Evolutionary conservation across 2,113 vertebrate species (phyloP).

Genomic region (Chaetura pelagica): DNA sequence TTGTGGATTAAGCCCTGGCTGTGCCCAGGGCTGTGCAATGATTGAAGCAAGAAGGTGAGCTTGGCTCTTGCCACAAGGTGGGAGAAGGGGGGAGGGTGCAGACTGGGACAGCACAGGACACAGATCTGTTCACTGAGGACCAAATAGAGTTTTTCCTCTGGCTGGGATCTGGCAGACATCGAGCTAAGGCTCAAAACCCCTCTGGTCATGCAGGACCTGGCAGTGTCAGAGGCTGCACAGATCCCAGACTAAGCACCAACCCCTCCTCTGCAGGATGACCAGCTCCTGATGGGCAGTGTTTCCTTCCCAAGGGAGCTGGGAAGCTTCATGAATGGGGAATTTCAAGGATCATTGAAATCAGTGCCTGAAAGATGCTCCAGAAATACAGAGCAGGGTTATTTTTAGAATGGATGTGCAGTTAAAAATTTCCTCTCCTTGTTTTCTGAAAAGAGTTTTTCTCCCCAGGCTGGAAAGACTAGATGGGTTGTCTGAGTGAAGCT

Average conservation of each 20-base stretch:
- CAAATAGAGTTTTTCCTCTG: not conserved
- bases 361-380: not conserved
- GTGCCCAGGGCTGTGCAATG: not conserved
- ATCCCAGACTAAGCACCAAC: not conserved
- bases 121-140: not conserved
- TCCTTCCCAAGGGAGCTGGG: not conserved
- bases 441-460: not conserved
- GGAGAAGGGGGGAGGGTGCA: not conserved
- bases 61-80: not conserved
- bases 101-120: not conserved
- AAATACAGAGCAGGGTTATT: not conserved
- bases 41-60: not conserved
- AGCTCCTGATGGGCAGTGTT: not conserved
- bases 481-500: not conserved
- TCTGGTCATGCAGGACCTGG: not conserved
- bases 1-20: not conserved
- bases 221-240: not conserved
- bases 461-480: not conserved
- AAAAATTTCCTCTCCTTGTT: not conserved
- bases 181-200: not conserved
- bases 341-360: slow-evolving; percentile 37
- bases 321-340: not conserved
- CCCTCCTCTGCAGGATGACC: rapidly evolving
- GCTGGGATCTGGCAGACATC: not conserved
- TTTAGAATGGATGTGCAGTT: not conserved